Conservation (phyloP, 1,140 invertebrate species). For the Eriosoma lanigerum region DNA sequence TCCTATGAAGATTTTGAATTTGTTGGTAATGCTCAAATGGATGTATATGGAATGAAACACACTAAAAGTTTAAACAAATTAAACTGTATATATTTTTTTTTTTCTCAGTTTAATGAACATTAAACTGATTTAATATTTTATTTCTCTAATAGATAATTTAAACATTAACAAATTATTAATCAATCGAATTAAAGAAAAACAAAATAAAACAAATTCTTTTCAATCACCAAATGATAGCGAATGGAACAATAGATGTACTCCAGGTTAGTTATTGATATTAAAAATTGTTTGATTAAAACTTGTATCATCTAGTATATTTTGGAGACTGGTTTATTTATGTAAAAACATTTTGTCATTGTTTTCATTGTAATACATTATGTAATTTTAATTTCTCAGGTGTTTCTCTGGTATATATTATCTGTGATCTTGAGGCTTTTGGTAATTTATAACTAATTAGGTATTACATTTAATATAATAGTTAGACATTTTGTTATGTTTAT, state of each 20-base stretch:
- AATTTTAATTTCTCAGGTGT: constrained; percentile 14
- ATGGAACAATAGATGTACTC: background rate
- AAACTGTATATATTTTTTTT: background rate
- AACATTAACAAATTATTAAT: constrained; percentile 11
- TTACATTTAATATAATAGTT: background rate
- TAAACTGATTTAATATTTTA: background rate
- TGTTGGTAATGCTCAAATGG: background rate
- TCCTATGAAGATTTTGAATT: background rate
- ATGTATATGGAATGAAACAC: background rate
- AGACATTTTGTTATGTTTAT: background rate
- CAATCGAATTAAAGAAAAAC: constrained; percentile 36
- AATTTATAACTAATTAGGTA: background rate
- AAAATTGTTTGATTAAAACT: too few relatives aligned
- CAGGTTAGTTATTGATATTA: constrained; percentile 15
- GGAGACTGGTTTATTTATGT: too few relatives aligned
- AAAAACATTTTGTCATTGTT: background rate
- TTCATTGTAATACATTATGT: background rate
- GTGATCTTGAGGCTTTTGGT: background rate
- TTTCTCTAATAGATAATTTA: constrained; percentile 10
- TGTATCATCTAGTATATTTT: too few relatives aligned
- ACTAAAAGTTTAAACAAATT: background rate
- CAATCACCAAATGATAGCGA: background rate
- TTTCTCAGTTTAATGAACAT: background rate
- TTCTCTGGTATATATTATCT: background rate
- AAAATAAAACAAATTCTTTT: constrained; percentile 15